A percentile compares a stretch with the other conserved stretches of the same genome.
phyloP scores from a whole-genome alignment of 2,113 vertebrate genomes.

The Steatornis caripensis region DNA sequence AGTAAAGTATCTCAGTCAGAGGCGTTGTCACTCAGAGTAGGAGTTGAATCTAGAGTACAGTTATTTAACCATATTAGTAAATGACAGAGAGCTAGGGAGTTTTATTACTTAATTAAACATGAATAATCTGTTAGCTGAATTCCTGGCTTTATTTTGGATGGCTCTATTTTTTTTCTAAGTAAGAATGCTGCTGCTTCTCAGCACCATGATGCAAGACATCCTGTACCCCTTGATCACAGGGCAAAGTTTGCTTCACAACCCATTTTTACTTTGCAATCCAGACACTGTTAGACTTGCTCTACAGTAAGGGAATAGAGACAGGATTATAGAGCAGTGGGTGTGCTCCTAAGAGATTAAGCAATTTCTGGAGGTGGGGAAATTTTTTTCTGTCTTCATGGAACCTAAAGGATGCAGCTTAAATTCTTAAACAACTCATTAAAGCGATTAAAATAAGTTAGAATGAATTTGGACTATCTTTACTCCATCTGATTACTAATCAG shows the following conservation, averaged over 20 bases:
- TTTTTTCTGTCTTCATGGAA: neutral
- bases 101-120: neutral
- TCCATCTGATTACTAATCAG: neutral
- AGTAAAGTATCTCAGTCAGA: neutral
- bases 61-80: neutral
- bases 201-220: neutral
- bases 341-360: neutral
- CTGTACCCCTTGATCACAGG: neutral
- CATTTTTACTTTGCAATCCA: neutral
- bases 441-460: neutral
- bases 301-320: neutral
- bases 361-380: fast-evolving
- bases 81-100: neutral
- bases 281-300: neutral
- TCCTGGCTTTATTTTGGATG: neutral
- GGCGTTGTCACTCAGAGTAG: neutral
- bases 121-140: neutral
- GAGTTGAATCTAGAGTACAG: neutral
- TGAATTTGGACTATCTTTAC: neutral
- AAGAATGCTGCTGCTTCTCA: neutral
- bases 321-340: neutral
- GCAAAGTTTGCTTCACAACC: neutral
- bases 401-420: neutral
- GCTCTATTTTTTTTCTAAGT: neutral
- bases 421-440: neutral